These are phyloP conservation scores for Drosophila truncata DNA, from an alignment of 1,140 invertebrate species.

Conservation along the genomic window DNA sequence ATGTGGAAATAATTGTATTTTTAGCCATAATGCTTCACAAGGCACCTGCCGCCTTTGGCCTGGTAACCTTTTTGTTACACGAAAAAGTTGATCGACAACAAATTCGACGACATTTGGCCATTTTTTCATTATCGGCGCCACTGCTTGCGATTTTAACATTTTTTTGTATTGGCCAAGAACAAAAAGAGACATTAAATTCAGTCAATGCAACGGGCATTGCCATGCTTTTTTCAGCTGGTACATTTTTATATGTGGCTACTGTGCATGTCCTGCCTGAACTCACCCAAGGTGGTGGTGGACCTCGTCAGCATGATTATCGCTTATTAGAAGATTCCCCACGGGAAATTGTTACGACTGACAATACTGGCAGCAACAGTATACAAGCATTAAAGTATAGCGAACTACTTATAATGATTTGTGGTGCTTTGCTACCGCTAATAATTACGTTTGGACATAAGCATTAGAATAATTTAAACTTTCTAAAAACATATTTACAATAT, in stretches of 20 bases:
- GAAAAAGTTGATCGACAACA: slow-evolving; percentile 94
- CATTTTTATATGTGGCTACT: slow-evolving; percentile 99
- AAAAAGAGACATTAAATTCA: slow-evolving; percentile 90
- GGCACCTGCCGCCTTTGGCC: slow-evolving; percentile 98
- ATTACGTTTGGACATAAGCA: slow-evolving; percentile 97
- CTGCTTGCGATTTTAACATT: slow-evolving; percentile 96
- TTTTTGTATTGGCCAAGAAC: slow-evolving; percentile 95
- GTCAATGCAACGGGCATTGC: slow-evolving; percentile 96
- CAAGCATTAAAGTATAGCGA: slow-evolving; percentile 91
- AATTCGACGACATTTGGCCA: slow-evolving; percentile 95
- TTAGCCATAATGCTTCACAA: slow-evolving; percentile 99
- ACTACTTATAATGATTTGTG: slow-evolving; percentile 91
- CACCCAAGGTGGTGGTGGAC: slow-evolving; percentile 86
- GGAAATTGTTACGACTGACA: slow-evolving; percentile 25
- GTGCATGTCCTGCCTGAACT: slow-evolving; percentile 99
- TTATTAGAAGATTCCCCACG: slow-evolving; percentile 57
- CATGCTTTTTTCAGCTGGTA: slow-evolving; percentile 99
- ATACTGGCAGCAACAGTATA: slow-evolving; percentile 49
- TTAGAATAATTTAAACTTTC: slow-evolving; percentile 81
- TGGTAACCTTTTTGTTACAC: slow-evolving; percentile 98
- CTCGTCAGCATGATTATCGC: slow-evolving; percentile 64
- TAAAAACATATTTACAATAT: too few species aligned
- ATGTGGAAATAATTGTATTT: slow-evolving; percentile 99
- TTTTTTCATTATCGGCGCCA: slow-evolving; percentile 97
- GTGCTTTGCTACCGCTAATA: slow-evolving; percentile 88